Percentiles rank a stretch among this genome's conserved stretches.
Conservation (phyloP, 2,113 vertebrate species). For the Mesitornis unicolor region DNA sequence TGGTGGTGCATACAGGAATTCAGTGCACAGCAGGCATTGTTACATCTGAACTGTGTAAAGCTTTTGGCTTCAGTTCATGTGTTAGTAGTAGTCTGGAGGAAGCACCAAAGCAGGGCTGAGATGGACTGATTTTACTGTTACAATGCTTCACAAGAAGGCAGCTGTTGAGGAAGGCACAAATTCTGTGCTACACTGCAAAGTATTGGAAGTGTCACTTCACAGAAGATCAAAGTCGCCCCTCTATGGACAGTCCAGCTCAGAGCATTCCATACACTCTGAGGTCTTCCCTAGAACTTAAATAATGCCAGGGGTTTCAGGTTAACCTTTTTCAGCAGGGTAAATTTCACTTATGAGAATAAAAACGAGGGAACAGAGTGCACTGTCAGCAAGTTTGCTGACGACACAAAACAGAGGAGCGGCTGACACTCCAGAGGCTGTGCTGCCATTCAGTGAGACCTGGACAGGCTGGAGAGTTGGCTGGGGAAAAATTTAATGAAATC, state of each 20-base stretch:
- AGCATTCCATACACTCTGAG: not conserved
- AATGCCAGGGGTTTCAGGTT: not conserved
- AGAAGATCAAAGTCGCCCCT: not conserved
- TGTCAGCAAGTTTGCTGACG: too few relatives aligned
- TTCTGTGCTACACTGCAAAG: not conserved
- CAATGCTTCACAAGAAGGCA: not conserved
- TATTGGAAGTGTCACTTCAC: not conserved
- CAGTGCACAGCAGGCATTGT: conserved; percentile 1
- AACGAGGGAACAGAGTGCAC: too few relatives aligned
- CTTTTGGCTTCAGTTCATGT: not conserved
- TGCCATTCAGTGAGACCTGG: too few relatives aligned
- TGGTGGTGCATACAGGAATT: not conserved
- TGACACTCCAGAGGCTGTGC: too few relatives aligned
- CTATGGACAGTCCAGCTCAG: not conserved
- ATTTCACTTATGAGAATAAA: not conserved
- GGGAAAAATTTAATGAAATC: too few relatives aligned
- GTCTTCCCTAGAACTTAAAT: not conserved
- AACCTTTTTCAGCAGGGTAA: not conserved
- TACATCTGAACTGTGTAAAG: not conserved
- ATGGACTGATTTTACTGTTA: not conserved
- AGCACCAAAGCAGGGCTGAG: not conserved
- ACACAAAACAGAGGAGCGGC: too few relatives aligned
- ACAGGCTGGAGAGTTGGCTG: too few relatives aligned
- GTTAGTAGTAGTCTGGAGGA: not conserved
- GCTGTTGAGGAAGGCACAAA: not conserved